Conservation (phyloP, 2,888 invertebrate species). For the Chalcis sispes region DNA sequence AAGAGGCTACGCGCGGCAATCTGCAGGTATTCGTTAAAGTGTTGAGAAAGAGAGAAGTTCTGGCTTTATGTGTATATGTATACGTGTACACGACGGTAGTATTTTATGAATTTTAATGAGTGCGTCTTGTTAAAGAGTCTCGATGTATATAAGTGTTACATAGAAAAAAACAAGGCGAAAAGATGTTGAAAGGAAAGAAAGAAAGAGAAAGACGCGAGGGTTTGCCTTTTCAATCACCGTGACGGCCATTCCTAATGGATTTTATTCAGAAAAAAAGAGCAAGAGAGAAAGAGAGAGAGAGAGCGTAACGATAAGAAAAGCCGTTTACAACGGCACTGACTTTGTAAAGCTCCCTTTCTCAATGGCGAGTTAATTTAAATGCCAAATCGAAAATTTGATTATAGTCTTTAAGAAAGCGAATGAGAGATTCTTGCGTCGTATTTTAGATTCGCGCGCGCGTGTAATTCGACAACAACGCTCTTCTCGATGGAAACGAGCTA, state of each 20-base stretch:
- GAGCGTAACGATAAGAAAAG: slow-evolving; percentile 14
- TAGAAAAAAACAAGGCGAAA: too few relatives aligned
- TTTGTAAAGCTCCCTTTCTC: slow-evolving; percentile 3
- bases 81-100: neutral
- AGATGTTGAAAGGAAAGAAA: neutral
- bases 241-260: slow-evolving; percentile 28
- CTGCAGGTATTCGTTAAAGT: neutral
- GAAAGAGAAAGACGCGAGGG: neutral
- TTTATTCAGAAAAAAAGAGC: slow-evolving; percentile 10
- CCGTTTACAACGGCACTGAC: slow-evolving; percentile 21
- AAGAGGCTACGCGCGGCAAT: slow-evolving; percentile 2
- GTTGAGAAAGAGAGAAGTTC: neutral
- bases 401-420: neutral
- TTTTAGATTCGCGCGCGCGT: neutral
- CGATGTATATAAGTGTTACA: neutral
- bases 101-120: slow-evolving; percentile 42
- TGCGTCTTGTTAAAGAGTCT: neutral
- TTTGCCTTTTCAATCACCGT: slow-evolving; percentile 36
- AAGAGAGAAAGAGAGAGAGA: neutral
- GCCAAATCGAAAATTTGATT: slow-evolving; percentile 5
- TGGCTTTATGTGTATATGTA: too few relatives aligned
- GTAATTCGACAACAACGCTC: too few relatives aligned
- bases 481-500: too few relatives aligned
- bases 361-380: slow-evolving; percentile 21
- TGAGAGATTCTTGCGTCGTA: neutral